Evolutionary conservation across 2,888 invertebrate species (phyloP), one percentile per base, ranked within the genome.

Genomic region (Crossocerus cetratus): DNA sequence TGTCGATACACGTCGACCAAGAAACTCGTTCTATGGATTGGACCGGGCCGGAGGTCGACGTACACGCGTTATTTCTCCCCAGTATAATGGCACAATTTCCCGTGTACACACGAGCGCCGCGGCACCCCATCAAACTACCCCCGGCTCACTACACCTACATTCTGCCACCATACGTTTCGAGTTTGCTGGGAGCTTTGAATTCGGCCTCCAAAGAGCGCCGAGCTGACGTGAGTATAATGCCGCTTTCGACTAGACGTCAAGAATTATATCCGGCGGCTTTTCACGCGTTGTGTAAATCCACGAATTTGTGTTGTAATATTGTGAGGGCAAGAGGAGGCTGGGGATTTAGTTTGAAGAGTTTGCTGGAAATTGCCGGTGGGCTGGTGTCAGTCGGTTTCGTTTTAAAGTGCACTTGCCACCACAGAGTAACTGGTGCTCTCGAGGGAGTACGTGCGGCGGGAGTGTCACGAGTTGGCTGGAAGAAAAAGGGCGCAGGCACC

Each of bases 81-180:
- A n/a, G 14, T 13, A 53, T 76, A 76, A 74, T 67, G 75, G 54
- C 58, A 59, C 74, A 64, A 74, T 74, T 74, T 70, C 60, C 70
- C 60, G 43, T 64, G 58, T 72, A 60, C 63, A 60, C 63, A 68
- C 49, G 16, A 20, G 4, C 23, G 13, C 23, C 18, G 20, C 61
- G 60, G 59, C 42, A 56, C 32, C 43, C 32, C 32, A 32, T 32
- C 32, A 32, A 32, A 32, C 32, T 32, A 32, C 32, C 32, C 32
- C 32, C 11, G 11, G 32, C 32, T 32, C 11, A 32, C 32, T 32
- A 32, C 32, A 32, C 11, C 5, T 32, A n/a, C 32, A 32, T 32
- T 32, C 32, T 32, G 11, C 32, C 32, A 32, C 32, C 32, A 32
- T 32, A 32, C 32, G 32, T 32, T 32, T 32, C 32, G 8, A 32